Evolutionary conservation across 2,113 vertebrate genomes (phyloP).

Genomic region (Dipodomys spectabilis): DNA sequence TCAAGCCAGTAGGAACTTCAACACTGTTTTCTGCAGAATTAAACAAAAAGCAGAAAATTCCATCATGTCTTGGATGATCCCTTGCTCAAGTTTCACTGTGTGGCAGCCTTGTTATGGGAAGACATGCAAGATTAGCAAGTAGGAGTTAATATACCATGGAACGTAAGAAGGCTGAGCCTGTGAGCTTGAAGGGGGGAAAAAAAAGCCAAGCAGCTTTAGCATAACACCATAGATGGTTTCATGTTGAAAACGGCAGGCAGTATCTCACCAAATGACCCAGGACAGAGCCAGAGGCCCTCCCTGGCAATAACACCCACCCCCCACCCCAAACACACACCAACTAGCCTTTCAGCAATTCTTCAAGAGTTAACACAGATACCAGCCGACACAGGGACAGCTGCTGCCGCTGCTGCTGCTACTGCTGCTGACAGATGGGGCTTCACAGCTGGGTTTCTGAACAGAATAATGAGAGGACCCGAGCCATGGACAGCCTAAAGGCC

Average conservation of each 20-base stretch:
- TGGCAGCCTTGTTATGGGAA: not conserved
- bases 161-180: not conserved
- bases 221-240: not conserved
- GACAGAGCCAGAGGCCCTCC: not conserved
- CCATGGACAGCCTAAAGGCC: not conserved
- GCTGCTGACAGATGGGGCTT: constrained; percentile 67
- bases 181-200: not conserved
- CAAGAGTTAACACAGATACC: constrained; percentile 57
- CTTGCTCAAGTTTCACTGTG: not conserved
- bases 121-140: not conserved
- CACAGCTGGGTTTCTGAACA: constrained; percentile 57
- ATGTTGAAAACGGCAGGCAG: not conserved
- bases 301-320: not conserved
- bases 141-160: not conserved
- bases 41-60: not conserved
- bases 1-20: not conserved
- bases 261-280: constrained; percentile 10
- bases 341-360: not conserved
- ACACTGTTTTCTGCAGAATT: not conserved
- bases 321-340: not conserved
- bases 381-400: constrained; percentile 53
- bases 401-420: not conserved
- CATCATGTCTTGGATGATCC: not conserved
- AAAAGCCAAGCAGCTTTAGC: not conserved
- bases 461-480: constrained; percentile 42